Evolutionary conservation across 2,888 invertebrate species (phyloP).

Genomic region (Pheosia gnoma): DNA sequence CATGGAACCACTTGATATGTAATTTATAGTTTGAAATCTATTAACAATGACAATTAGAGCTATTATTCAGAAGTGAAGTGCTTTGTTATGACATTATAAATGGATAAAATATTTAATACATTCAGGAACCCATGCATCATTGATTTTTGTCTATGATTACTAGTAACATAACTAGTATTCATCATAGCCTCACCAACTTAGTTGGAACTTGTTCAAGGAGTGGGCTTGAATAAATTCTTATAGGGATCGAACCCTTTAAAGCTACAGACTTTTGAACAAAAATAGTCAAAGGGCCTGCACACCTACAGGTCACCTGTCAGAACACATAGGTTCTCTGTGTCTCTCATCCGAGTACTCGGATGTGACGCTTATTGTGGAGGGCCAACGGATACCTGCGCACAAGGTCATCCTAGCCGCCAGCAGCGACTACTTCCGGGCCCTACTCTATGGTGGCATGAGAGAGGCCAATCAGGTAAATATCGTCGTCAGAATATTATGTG

Average conservation of each 20-base stretch:
- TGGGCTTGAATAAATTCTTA: too few species aligned
- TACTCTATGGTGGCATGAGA: slow-evolving; percentile 90
- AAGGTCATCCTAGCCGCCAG: slow-evolving; percentile 96
- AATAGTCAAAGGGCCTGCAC: neutral
- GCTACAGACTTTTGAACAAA: neutral
- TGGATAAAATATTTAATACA: neutral
- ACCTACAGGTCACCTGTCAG: slow-evolving; percentile 87
- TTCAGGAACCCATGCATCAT: neutral
- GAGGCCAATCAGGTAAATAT: slow-evolving; percentile 85
- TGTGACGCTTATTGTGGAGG: slow-evolving; percentile 94
- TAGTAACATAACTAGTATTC: too few species aligned
- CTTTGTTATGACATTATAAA: too few species aligned
- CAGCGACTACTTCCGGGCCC: slow-evolving; percentile 97
- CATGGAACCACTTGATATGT: too few species aligned
- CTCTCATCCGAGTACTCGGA: slow-evolving; percentile 96
- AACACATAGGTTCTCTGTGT: slow-evolving; percentile 93
- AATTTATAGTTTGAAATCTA: too few species aligned
- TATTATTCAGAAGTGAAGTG: too few species aligned
- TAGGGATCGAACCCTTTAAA: too few species aligned
- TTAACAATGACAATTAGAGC: too few species aligned
- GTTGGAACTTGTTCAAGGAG: too few species aligned
- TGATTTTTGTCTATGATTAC: too few species aligned
- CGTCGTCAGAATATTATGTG: neutral
- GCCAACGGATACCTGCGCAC: slow-evolving; percentile 81
- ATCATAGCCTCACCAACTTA: too few species aligned